Evolutionary conservation across 2,113 vertebrate genomes (phyloP).

Genomic region (Halichoeres trimaculatus): DNA sequence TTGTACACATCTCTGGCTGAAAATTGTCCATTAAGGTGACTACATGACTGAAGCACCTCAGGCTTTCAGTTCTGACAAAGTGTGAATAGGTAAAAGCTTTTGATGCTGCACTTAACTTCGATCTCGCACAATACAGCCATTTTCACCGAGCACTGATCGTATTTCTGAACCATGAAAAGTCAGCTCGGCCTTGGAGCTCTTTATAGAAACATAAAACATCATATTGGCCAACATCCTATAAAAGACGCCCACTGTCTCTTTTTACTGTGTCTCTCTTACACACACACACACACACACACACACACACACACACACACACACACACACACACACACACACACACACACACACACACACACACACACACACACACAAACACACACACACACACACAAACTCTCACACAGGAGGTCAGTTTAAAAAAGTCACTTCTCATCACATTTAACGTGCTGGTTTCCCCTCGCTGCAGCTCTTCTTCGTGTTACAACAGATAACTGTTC

Average conservation of each 20-base stretch:
- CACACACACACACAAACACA: background rate
- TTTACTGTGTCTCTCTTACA: constrained; percentile 37
- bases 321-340: background rate
- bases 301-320: background rate
- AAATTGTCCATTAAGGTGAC: constrained; percentile 53
- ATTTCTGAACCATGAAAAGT: constrained; percentile 57
- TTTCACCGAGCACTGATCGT: constrained; percentile 44
- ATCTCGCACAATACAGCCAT: constrained; percentile 44
- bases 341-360: constrained; percentile 11
- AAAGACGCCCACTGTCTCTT: constrained; percentile 60
- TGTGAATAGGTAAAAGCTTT: constrained; percentile 61
- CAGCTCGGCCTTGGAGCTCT: constrained; percentile 72
- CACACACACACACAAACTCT: background rate
- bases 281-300: background rate
- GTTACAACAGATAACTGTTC: background rate
- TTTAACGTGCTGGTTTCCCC: constrained; percentile 8
- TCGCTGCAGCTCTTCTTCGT: background rate
- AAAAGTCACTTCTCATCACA: constrained; percentile 12
- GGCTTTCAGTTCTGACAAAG: constrained; percentile 59
- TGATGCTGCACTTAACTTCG: constrained; percentile 58
- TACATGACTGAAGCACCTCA: constrained; percentile 29
- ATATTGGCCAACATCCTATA: constrained; percentile 74
- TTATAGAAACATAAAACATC: constrained; percentile 74
- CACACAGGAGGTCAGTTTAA: constrained; percentile 32
- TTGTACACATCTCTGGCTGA: constrained; percentile 18